These are phyloP conservation scores for Equus przewalskii DNA, from an alignment of 2,113 vertebrate genomes.

Conservation along the genomic window DNA sequence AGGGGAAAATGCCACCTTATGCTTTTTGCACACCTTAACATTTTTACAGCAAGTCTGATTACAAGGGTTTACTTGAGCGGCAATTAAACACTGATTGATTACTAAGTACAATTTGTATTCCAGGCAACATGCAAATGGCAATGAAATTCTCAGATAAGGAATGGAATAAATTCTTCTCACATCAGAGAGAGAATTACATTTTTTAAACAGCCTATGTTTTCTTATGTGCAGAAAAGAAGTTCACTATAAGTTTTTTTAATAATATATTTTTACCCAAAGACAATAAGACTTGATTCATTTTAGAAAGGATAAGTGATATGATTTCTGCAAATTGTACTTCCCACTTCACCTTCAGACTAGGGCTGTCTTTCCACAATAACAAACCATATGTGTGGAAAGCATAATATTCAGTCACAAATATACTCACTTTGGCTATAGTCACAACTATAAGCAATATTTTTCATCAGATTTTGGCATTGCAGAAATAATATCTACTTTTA, in stretches of 20 bases:
- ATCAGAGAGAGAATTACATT: slow-evolving; percentile 39
- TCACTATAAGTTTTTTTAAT: neutral
- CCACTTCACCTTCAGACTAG: neutral
- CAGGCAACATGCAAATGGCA: slow-evolving; percentile 80
- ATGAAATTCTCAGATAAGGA: slow-evolving; percentile 70
- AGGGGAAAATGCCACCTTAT: slow-evolving; percentile 81
- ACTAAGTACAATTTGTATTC: slow-evolving; percentile 81
- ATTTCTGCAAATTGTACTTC: slow-evolving; percentile 34
- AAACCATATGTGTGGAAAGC: neutral
- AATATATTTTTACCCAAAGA: slow-evolving; percentile 46
- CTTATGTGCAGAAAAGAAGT: neutral
- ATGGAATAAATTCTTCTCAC: slow-evolving; percentile 71
- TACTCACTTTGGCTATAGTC: neutral
- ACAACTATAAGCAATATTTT: slow-evolving; percentile 14
- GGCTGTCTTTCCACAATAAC: neutral
- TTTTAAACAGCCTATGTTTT: slow-evolving; percentile 49
- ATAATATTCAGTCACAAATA: neutral
- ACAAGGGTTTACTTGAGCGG: slow-evolving; percentile 82
- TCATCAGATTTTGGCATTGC: neutral
- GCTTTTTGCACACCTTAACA: slow-evolving; percentile 80
- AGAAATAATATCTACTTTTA: slow-evolving; percentile 28
- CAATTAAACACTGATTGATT: slow-evolving; percentile 85
- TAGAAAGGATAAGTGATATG: slow-evolving; percentile 20
- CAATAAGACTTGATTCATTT: slow-evolving; percentile 41
- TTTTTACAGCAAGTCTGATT: slow-evolving; percentile 82